Base-by-base conservation (phyloP, 2,113 vertebrate species). In the Vidua macroura region DNA sequence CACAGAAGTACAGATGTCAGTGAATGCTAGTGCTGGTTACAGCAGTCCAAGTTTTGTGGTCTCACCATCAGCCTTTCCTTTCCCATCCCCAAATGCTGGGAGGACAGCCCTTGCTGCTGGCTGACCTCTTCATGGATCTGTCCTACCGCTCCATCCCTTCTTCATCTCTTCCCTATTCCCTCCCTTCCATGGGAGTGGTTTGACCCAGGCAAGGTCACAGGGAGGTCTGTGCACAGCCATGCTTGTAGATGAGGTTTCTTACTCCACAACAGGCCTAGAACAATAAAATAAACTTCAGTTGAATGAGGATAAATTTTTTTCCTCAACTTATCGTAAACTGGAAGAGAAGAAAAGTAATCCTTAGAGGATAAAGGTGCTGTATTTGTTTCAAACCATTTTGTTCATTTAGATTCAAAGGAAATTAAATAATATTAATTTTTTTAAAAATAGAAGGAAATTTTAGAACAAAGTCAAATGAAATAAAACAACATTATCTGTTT, bases 381-480 rank as follows among this genome's bases (percentile, higher is more conserved):
- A n/a, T 74, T 86, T 77, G 39, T 67, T 78, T 86, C 28, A 89
- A 96, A 67, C 6, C 1, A 3, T 62, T 67, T 74, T 88, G 35
- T 88, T 89, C 21, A 68, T 68, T 91, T 85, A 75, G 30, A 72
- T 59, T 67, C 67, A 68, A 86, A 78, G 19, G 18, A 90, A 79
- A 83, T 51, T 6, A 3, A 66, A 76, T 53, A 79, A 68, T 52
- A 69, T n/a, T 39, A 46, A 43, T 43, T 18, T n/a, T 56, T 51
- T 9, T 22, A 69, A 75, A 55, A 73, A 39, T 43, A 41, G 3
- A 69, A 77, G 23, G 8, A 80, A 83, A 63, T 60, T 22, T 75
- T 30, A 78, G 74, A 82, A 78, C 28, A 77, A 95, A 78, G 13
- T 67, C 23, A 63, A 94, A 22, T 25, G 14, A 91, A 93, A 81